Evolutionary conservation across 53 echinoderm and acorn worm species (phyloP), one percentile per base, ranked within the genome.

Genomic region (Zoroaster sp.): DNA sequence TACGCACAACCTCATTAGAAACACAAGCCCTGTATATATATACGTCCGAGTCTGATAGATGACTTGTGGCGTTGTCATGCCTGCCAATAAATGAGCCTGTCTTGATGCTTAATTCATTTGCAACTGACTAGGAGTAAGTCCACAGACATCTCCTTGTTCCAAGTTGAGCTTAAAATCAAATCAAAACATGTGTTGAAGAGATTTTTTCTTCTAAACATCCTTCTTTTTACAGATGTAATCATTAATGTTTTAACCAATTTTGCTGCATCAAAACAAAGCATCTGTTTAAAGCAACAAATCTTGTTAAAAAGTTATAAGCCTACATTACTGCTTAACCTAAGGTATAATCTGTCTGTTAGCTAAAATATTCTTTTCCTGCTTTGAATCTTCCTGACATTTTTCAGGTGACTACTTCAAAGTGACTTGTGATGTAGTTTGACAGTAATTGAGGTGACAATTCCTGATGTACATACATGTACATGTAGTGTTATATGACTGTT

Each of bases 1-100:
- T 79, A 79, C 79, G 63, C 79, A 79, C 82, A 82, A 82, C 82
- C 82, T 82, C 18, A 8, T 30, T 20, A 36, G 55, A 78, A 54
- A 78, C 55, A 55, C 18, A 55, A 77, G 59, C 21, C 78, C 34
- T 59, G 32, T 25, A 14, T 54, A 10, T 1, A 15, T 31, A 34
- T 51, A 23, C 18, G 25, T 43, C 43, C 17, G 13, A 46, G 45
- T 47, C 76, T 49, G 76, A 54, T 30, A 53, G 59, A 54, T 36
- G 33, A 59, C n/a, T 55, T 51, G 45, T 78, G 40, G 78, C 35
- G 23, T n/a, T 59, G 46, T 23, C 47, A 14, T 4, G 15, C 42
- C 35, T 23, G 59, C 17, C 78, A 55, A 78, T 78, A 53, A 59
- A 78, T 78, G 78, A 39, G 40, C n/a, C 59, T 59, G 78, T 54